These are phyloP conservation scores for Heterotilapia buettikoferi DNA, from an alignment of 2,113 vertebrate species.

Conservation along the genomic window DNA sequence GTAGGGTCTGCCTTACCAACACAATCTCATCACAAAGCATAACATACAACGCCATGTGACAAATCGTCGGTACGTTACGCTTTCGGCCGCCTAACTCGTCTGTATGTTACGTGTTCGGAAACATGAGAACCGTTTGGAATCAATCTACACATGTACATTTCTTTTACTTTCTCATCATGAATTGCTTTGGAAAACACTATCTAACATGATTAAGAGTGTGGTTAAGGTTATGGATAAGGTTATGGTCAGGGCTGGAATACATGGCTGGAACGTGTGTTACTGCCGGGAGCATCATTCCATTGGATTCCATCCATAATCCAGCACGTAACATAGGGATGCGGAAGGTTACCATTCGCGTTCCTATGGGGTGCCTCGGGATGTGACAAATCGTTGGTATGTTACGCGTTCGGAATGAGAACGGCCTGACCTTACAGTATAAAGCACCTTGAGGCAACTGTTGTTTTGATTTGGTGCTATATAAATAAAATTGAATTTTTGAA, in stretches of 20 bases:
- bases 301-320: neutral
- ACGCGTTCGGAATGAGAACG: neutral
- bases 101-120: neutral
- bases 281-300: neutral
- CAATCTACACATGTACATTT: neutral
- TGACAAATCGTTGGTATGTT: neutral
- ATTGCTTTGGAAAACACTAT: neutral
- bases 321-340: accelerated
- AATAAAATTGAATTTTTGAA: neutral
- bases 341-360: neutral
- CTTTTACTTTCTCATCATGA: neutral
- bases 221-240: neutral
- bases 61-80: accelerated
- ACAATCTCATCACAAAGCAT: neutral
- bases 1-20: too few species aligned
- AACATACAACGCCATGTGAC: neutral
- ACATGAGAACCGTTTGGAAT: neutral
- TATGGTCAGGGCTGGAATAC: neutral
- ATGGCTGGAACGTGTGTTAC: neutral
- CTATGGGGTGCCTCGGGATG: neutral
- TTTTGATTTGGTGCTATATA: neutral
- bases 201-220: neutral
- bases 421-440: neutral
- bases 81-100: neutral
- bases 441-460: neutral